Conservation (phyloP, 2,888 invertebrate genomes). For the Agrenia bidenticulata region DNA sequence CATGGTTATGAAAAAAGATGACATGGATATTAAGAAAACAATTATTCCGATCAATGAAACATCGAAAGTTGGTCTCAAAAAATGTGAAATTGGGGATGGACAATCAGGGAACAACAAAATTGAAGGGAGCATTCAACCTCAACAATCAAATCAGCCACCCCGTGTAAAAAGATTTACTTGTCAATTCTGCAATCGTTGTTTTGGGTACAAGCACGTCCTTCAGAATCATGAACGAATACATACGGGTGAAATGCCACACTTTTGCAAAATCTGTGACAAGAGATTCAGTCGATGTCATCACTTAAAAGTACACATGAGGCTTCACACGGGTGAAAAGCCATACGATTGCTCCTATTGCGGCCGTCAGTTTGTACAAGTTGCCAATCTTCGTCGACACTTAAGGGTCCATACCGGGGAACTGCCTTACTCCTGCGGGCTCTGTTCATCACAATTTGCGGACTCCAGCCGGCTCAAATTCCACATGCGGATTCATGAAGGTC, state of each 20-base stretch:
- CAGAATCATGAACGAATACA: constrained; percentile 94
- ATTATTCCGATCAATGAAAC: constrained; percentile 34
- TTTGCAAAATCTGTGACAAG: constrained; percentile 87
- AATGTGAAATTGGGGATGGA: constrained; percentile 9
- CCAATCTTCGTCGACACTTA: constrained; percentile 82
- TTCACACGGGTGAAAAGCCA: constrained; percentile 91
- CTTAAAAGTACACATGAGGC: constrained; percentile 85
- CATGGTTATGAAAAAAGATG: constrained; percentile 29
- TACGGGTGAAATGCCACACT: constrained; percentile 91
- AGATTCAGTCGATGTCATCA: constrained; percentile 91
- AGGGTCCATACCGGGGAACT: constrained; percentile 89
- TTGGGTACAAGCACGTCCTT: constrained; percentile 90
- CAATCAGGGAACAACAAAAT: constrained; percentile 18
- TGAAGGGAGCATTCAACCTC: constrained; percentile 25
- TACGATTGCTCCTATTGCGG: constrained; percentile 90
- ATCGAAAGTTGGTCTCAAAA: constrained; percentile 27
- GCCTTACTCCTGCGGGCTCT: constrained; percentile 83
- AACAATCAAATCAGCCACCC: constrained; percentile 42
- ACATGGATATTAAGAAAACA: constrained; percentile 24
- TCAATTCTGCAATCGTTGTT: constrained; percentile 80
- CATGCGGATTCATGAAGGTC: constrained; percentile 82
- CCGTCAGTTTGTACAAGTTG: constrained; percentile 89
- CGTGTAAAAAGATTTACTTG: constrained; percentile 68
- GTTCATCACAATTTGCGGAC: constrained; percentile 83
- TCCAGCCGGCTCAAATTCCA: constrained; percentile 90